Percentiles rank a stretch among this genome's conserved stretches.
These are phyloP conservation scores for Rhynchopsitta pachyrhyncha DNA, from an alignment of 2,113 vertebrate species.

Conservation along the genomic window DNA sequence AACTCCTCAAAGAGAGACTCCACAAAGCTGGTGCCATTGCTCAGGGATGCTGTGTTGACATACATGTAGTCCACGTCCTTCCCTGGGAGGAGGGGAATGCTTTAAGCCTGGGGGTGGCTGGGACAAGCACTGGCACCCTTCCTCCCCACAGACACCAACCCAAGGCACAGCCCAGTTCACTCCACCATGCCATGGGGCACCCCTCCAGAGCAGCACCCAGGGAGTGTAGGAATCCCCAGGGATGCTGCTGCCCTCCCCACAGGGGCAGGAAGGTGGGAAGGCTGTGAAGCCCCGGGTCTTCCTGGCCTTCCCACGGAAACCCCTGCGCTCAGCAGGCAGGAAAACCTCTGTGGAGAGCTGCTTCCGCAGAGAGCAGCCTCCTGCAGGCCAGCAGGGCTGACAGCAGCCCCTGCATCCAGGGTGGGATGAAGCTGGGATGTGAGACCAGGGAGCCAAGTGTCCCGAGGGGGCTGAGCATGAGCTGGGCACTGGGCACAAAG, in stretches of 20 bases:
- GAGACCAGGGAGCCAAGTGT: background rate
- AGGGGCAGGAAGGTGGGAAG: background rate
- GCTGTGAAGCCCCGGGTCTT: background rate
- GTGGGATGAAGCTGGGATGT: background rate
- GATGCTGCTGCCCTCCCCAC: rapidly evolving
- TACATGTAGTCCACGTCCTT: conserved; percentile 88
- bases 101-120: background rate
- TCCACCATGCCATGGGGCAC: rapidly evolving
- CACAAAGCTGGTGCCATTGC: conserved; percentile 96
- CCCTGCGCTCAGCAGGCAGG: conserved; percentile 20
- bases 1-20: conserved; percentile 97
- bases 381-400: background rate
- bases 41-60: conserved; percentile 89
- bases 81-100: conserved; percentile 67
- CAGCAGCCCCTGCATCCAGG: rapidly evolving
- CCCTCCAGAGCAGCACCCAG: rapidly evolving
- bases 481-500: background rate
- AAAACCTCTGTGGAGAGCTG: background rate
- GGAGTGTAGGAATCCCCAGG: background rate
- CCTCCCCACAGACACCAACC: background rate
- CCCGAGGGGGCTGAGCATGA: background rate
- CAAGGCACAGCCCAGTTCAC: background rate
- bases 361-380: conserved; percentile 27
- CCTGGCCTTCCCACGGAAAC: conserved; percentile 27
- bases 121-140: background rate